Percentiles rank a stretch among this genome's conserved stretches.
phyloP scores from a whole-genome alignment of 2,113 vertebrate species.

The Neopipo cinnamomea region DNA sequence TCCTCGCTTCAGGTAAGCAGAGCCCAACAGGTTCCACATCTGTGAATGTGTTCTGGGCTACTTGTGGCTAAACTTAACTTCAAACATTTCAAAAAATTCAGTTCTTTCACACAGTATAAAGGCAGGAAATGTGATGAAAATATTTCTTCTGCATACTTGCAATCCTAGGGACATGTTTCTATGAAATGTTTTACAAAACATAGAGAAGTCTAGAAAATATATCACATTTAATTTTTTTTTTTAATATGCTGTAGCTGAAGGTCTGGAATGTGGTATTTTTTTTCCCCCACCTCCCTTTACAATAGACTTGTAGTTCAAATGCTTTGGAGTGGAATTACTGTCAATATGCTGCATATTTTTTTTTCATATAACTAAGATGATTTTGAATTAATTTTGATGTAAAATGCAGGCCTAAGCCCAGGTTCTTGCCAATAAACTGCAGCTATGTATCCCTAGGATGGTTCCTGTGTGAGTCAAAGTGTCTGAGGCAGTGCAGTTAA shows the following conservation, averaged over 20 bases:
- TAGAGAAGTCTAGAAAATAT: background rate
- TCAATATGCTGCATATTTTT: background rate
- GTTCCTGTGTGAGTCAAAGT: background rate
- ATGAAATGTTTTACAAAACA: background rate
- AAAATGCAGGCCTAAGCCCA: background rate
- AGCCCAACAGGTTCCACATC: background rate
- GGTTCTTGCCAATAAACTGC: background rate
- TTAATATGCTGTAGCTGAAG: background rate
- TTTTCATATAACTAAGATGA: background rate
- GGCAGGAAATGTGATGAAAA: background rate
- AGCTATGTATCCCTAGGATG: background rate
- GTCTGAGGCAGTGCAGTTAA: background rate
- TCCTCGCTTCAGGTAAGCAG: background rate
- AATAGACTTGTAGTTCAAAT: background rate
- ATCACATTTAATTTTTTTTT: background rate
- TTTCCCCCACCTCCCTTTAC: background rate
- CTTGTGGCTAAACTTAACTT: fast-evolving
- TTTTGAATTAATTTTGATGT: background rate
- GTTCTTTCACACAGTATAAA: fast-evolving
- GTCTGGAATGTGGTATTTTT: background rate
- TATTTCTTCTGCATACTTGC: fast-evolving
- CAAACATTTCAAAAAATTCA: background rate
- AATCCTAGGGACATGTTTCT: background rate
- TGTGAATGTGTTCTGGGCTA: background rate
- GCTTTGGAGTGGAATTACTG: background rate